These are phyloP conservation scores for Cydia amplana DNA, from an alignment of 1,140 invertebrate genomes.

Conservation along the genomic window DNA sequence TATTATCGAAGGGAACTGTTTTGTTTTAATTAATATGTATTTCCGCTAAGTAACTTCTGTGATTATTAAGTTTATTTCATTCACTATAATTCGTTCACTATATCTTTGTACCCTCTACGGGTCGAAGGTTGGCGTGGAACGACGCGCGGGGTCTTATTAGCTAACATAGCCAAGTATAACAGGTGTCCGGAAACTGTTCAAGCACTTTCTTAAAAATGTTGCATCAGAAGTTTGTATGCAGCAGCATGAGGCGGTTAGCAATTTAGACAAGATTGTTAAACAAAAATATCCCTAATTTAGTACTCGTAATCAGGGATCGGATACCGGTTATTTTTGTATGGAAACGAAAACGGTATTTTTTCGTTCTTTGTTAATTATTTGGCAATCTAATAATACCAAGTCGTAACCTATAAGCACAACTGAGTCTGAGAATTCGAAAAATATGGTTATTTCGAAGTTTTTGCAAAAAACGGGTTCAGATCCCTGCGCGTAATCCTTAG, in stretches of 20 bases:
- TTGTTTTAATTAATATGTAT: no score
- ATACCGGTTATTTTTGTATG: no score
- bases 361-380: no score
- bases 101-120: not conserved
- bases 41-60: no score
- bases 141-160: slow-evolving; percentile 2
- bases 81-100: slow-evolving; percentile 4
- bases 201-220: not conserved
- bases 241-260: not conserved
- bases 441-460: no score
- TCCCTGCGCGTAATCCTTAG: not conserved
- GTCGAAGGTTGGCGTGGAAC: not conserved
- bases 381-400: no score
- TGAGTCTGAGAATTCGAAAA: no score
- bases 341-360: no score
- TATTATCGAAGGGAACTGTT: no score
- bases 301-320: no score
- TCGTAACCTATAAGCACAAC: no score
- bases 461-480: no score
- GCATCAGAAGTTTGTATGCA: not conserved
- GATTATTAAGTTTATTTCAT: not conserved
- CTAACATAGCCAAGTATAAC: not conserved
- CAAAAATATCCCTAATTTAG: not conserved
- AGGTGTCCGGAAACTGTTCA: not conserved
- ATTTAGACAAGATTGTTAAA: not conserved